Percentiles rank a stretch among this genome's conserved stretches.
phyloP scores from a whole-genome alignment of 2,888 invertebrate species.

The Criorhina ranunculi region DNA sequence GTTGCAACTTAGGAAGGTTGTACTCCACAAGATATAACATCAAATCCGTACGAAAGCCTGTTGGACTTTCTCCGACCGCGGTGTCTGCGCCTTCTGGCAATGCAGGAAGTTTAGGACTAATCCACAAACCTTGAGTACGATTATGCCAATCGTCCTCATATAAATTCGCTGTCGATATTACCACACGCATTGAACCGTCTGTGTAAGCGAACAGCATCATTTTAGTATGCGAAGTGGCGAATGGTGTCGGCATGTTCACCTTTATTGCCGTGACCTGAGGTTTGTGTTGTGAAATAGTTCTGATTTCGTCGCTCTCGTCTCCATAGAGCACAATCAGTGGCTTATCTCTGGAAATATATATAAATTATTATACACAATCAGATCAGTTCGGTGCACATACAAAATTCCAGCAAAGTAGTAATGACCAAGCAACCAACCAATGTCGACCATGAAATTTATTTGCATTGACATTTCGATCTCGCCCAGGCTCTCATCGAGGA shows the following conservation, averaged over 20 bases:
- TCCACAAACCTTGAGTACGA: conserved; percentile 97
- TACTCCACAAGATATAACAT: conserved; percentile 92
- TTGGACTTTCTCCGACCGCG: conserved; percentile 91
- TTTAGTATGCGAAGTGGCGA: conserved; percentile 96
- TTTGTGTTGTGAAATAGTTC: conserved; percentile 86
- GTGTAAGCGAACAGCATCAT: conserved; percentile 94
- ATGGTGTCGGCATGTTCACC: conserved; percentile 91
- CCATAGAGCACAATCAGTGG: conserved; percentile 92
- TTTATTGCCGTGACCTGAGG: conserved; percentile 88
- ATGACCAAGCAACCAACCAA: conserved; percentile 94
- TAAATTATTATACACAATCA: background rate
- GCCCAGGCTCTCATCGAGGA: conserved; percentile 92
- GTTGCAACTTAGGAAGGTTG: conserved; percentile 87
- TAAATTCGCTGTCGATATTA: conserved; percentile 96
- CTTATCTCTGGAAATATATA: conserved; percentile 82
- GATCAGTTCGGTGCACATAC: conserved; percentile 82
- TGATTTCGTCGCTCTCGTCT: conserved; percentile 88
- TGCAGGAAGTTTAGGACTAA: conserved; percentile 91
- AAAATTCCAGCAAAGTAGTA: conserved; percentile 91
- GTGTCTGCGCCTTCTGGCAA: conserved; percentile 86
- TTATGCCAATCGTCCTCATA: conserved; percentile 97
- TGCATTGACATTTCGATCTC: conserved; percentile 91
- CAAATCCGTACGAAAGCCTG: conserved; percentile 92
- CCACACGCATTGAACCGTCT: conserved; percentile 92
- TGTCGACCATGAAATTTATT: conserved; percentile 96